Percentiles rank a stretch among this genome's conserved stretches.
Evolutionary conservation across 2,797 vertebrate genomes (phyloP).

Genomic region (Cynopterus sphinx): DNA sequence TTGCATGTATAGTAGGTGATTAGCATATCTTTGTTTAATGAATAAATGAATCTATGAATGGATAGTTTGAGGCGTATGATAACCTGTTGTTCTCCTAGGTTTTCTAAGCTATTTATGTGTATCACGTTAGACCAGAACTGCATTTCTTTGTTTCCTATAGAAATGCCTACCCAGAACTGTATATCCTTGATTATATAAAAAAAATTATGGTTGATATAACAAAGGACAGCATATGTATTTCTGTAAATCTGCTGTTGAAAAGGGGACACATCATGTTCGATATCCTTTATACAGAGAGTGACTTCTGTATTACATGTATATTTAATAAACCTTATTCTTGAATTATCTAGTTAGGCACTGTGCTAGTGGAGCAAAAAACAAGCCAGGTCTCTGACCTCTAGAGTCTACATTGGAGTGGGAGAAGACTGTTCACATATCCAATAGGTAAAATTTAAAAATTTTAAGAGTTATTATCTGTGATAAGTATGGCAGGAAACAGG

Average conservation of each 20-base stretch:
- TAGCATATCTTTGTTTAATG: slow-evolving; percentile 43
- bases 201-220: neutral
- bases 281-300: neutral
- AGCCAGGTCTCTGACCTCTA: neutral
- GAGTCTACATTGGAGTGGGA: neutral
- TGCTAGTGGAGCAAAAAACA: neutral
- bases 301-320: neutral
- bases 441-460: neutral
- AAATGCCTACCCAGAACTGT: neutral
- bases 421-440: neutral
- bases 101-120: neutral
- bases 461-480: neutral
- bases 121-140: neutral
- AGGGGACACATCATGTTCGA: neutral
- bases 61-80: neutral
- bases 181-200: neutral
- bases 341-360: neutral
- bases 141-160: slow-evolving; percentile 4
- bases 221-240: neutral
- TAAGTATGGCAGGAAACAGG: neutral
- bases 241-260: neutral
- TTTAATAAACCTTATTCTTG: neutral
- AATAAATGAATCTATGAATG: neutral
- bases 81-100: neutral
- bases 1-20: slow-evolving; percentile 35